A percentile compares a stretch with the other conserved stretches of the same genome.
phyloP scores from a whole-genome alignment of 2,113 vertebrate genomes.

The Siphamia tubifer region DNA sequence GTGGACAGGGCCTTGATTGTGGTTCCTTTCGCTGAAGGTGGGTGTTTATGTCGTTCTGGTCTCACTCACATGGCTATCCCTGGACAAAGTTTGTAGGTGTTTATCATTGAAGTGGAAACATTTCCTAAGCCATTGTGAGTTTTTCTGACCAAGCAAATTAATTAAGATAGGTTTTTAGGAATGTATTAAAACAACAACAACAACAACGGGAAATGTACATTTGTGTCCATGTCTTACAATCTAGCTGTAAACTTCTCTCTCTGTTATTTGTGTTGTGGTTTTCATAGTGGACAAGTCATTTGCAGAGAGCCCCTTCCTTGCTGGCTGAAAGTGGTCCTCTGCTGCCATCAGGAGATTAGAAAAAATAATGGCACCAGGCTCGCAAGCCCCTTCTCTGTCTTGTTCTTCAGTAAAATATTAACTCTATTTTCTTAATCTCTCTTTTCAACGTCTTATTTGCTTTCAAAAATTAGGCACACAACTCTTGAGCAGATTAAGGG shows the following conservation, averaged over 20 bases:
- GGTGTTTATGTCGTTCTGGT: slow-evolving; percentile 76
- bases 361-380: slow-evolving; percentile 95
- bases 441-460: slow-evolving; percentile 86
- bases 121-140: slow-evolving; percentile 37
- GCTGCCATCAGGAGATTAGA: slow-evolving; percentile 97
- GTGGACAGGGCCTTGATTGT: slow-evolving; percentile 99
- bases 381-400: slow-evolving; percentile 90
- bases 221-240: slow-evolving; percentile 76
- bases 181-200: too few species aligned
- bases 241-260: slow-evolving; percentile 97
- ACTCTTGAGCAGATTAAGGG: slow-evolving; percentile 19
- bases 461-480: slow-evolving; percentile 26
- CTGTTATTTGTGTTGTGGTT: slow-evolving; percentile 99
- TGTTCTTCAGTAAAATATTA: slow-evolving; percentile 92
- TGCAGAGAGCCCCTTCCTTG: slow-evolving; percentile 96
- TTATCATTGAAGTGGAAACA: slow-evolving; percentile 33
- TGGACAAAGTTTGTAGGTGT: slow-evolving; percentile 35
- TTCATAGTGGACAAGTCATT: slow-evolving; percentile 99
- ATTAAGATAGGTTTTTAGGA: slow-evolving; percentile 55
- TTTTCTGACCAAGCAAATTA: slow-evolving; percentile 20
- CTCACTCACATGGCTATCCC: slow-evolving; percentile 9
- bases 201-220: slow-evolving; percentile 71
- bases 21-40: slow-evolving; percentile 99
- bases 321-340: slow-evolving; percentile 98
- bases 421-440: slow-evolving; percentile 85